phyloP scores from a whole-genome alignment of 2,113 vertebrate species.

The Rhynchomys soricoides region DNA sequence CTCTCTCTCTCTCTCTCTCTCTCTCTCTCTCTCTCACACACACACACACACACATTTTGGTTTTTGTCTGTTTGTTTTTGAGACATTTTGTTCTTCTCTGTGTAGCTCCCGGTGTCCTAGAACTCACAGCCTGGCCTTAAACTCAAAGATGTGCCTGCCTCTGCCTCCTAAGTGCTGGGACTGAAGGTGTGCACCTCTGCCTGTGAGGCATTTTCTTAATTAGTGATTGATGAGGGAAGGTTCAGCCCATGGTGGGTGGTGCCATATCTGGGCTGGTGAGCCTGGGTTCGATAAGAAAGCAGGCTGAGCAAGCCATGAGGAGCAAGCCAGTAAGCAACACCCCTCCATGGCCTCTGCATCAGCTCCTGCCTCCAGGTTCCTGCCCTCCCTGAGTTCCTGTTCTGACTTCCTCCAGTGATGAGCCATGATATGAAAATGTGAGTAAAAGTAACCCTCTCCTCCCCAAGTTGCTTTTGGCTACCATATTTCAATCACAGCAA shows the following conservation, averaged over 20 bases:
- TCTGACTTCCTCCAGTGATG: not conserved
- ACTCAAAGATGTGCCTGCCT: not conserved
- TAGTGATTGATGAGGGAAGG: not conserved
- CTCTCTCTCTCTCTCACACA: too few relatives aligned
- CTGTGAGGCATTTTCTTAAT: not conserved
- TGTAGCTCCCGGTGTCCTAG: not conserved
- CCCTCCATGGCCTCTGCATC: not conserved
- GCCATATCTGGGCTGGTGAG: not conserved
- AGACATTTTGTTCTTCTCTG: not conserved
- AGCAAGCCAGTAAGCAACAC: not conserved
- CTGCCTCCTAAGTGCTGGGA: not conserved
- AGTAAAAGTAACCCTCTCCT: not conserved
- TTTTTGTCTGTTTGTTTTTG: too few relatives aligned
- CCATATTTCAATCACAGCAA: not conserved
- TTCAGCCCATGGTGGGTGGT: not conserved
- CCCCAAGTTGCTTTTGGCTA: not conserved
- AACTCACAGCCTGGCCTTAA: not conserved
- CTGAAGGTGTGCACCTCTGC: not conserved
- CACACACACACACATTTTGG: too few relatives aligned
- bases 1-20: too few relatives aligned
- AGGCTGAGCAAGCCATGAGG: not conserved
- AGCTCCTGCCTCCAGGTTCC: not conserved
- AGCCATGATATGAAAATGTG: not conserved
- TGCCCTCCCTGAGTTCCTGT: not conserved
- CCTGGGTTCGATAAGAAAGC: not conserved